Evolutionary conservation across 1,140 invertebrate genomes (phyloP).

Genomic region (Drosophila gunungcola): DNA sequence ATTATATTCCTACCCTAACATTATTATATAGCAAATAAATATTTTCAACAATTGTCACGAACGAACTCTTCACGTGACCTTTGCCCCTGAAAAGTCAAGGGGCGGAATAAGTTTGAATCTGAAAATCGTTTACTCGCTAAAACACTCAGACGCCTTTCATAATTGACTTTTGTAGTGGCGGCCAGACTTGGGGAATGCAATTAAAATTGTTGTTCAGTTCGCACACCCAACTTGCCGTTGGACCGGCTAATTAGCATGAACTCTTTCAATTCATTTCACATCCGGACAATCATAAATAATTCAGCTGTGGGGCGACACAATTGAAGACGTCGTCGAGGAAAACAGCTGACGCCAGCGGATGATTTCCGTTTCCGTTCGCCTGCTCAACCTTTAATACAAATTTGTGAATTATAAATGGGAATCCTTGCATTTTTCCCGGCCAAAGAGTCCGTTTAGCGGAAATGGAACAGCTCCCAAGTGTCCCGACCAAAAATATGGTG

Average conservation of each 20-base stretch:
- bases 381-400: constrained; percentile 31
- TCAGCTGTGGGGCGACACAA: constrained; percentile 30
- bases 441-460: constrained; percentile 16
- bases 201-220: constrained; percentile 55
- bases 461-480: constrained; percentile 66
- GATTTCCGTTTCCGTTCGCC: constrained; percentile 53
- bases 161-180: constrained; percentile 33
- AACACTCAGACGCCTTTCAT: constrained; percentile 15
- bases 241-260: constrained; percentile 54
- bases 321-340: constrained; percentile 12
- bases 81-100: not conserved
- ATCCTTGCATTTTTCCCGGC: constrained; percentile 29
- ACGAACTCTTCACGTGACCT: not conserved
- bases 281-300: constrained; percentile 61
- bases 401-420: constrained; percentile 31
- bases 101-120: constrained; percentile 21
- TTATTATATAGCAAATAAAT: no score
- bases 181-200: constrained; percentile 21
- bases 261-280: constrained; percentile 67
- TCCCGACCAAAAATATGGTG: constrained; percentile 6
- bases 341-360: constrained; percentile 33
- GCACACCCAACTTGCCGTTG: constrained; percentile 14
- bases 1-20: no score
- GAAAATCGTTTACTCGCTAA: constrained; percentile 10
- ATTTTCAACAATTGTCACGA: no score